These are phyloP conservation scores for Geotrypetes seraphini DNA, from an alignment of 2,797 vertebrate genomes.

Conservation along the genomic window DNA sequence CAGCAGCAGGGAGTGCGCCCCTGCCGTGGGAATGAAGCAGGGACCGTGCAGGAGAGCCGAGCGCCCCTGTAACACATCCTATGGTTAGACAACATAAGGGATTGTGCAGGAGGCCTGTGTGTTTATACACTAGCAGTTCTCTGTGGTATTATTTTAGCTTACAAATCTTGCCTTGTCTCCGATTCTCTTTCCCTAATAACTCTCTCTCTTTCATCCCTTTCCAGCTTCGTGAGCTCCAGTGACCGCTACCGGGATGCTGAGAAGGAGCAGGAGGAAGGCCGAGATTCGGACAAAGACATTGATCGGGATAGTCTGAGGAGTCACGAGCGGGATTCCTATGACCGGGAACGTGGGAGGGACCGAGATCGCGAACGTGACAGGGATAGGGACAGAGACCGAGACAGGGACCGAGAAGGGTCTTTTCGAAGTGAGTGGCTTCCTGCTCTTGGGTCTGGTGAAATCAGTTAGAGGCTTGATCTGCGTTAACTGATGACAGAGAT, in stretches of 20 bases:
- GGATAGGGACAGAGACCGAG: conserved; percentile 17
- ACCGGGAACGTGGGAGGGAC: conserved; percentile 16
- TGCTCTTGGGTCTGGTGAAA: no score
- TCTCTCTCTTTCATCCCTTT: neutral
- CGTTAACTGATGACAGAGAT: no score
- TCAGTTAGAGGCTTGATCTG: neutral
- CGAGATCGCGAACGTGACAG: conserved; percentile 11
- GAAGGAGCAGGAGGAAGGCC: conserved; percentile 30
- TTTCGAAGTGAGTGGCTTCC: conserved; percentile 29
- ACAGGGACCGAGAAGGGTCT: conserved; percentile 11
- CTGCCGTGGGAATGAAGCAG: no score
- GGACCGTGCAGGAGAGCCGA: no score
- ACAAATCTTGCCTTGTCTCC: neutral
- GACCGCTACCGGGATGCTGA: conserved; percentile 62
- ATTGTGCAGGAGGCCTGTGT: no score
- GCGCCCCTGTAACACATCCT: no score
- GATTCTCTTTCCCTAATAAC: neutral
- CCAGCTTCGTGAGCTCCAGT: conserved; percentile 75
- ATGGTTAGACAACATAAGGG: no score
- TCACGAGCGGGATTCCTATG: conserved; percentile 25
- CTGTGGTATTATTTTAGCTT: neutral
- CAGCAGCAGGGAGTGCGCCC: no score
- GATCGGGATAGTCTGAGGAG: conserved; percentile 13
- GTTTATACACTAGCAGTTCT: neutral
- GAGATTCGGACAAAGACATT: conserved; percentile 41